A percentile compares a stretch with the other conserved stretches of the same genome.
Evolutionary conservation across 2,113 vertebrate species (phyloP).

Genomic region (Guaruba guarouba): DNA sequence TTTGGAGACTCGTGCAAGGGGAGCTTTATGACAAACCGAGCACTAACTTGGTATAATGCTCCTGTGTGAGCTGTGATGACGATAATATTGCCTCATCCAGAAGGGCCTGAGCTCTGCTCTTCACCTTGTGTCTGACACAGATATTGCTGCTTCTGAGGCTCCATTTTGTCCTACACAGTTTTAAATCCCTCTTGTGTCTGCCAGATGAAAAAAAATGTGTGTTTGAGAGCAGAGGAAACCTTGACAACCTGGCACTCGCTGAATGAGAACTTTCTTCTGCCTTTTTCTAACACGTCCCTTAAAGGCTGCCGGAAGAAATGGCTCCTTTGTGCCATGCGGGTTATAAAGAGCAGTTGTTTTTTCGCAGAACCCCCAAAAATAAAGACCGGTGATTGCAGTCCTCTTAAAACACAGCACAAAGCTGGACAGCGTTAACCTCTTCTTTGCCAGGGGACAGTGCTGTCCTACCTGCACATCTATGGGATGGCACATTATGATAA

Average conservation of each 20-base stretch:
- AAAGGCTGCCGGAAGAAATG: not conserved
- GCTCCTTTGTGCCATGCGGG: not conserved
- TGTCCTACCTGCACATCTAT: not conserved
- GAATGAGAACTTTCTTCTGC: conserved; percentile 17
- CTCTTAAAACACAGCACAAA: not conserved
- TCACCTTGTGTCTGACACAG: not conserved
- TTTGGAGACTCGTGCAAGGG: not conserved
- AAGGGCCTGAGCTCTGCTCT: not conserved
- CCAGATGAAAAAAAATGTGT: not conserved
- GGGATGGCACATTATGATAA: not conserved
- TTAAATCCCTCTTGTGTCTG: not conserved
- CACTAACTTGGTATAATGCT: not conserved
- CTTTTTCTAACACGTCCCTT: not conserved
- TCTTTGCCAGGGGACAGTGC: not conserved
- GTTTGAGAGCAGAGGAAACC: conserved; percentile 48
- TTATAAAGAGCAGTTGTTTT: conserved; percentile 28
- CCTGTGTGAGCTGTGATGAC: accelerated
- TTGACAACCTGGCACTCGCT: conserved; percentile 49
- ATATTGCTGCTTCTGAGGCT: not conserved
- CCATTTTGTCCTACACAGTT: not conserved
- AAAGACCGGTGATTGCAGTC: not conserved
- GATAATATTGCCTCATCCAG: not conserved
- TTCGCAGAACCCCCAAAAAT: not conserved
- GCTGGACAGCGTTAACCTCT: not conserved
- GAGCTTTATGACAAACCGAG: not conserved